Evolutionary conservation across 2,888 invertebrate species (phyloP).

Genomic region (Eupeodes latifasciatus): DNA sequence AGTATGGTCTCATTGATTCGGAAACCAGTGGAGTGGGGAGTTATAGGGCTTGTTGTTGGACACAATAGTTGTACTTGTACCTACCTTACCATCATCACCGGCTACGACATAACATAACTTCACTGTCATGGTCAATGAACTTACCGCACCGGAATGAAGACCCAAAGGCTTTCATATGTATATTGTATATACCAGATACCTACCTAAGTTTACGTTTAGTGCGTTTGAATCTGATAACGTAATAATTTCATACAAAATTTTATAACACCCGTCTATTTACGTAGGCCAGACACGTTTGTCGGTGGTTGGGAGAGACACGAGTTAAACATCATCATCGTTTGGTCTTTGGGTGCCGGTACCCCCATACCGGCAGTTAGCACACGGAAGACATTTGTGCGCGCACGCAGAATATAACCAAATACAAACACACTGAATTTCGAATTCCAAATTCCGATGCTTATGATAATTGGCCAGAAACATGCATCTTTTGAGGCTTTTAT

Average conservation of each 20-base stretch:
- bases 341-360: background rate
- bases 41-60: background rate
- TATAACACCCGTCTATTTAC: conserved; percentile 49
- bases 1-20: conserved; percentile 18
- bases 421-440: conserved; percentile 15
- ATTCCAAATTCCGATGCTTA: background rate
- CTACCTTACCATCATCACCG: conserved; percentile 44
- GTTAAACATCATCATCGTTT: conserved; percentile 35
- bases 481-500: conserved; percentile 20
- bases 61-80: background rate
- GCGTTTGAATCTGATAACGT: conserved; percentile 57
- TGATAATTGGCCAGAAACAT: conserved; percentile 45
- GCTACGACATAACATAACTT: conserved; percentile 29
- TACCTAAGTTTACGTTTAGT: background rate
- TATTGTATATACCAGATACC: too few relatives aligned
- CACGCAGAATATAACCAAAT: conserved; percentile 3
- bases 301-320: conserved; percentile 51
- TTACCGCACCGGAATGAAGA: background rate
- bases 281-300: conserved; percentile 68
- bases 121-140: conserved; percentile 73
- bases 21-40: background rate
- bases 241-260: conserved; percentile 39
- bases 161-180: background rate
- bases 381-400: conserved; percentile 51
- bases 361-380: conserved; percentile 20